Conservation (phyloP, 2,888 invertebrate genomes). For the Gisinianus flammeolus region DNA sequence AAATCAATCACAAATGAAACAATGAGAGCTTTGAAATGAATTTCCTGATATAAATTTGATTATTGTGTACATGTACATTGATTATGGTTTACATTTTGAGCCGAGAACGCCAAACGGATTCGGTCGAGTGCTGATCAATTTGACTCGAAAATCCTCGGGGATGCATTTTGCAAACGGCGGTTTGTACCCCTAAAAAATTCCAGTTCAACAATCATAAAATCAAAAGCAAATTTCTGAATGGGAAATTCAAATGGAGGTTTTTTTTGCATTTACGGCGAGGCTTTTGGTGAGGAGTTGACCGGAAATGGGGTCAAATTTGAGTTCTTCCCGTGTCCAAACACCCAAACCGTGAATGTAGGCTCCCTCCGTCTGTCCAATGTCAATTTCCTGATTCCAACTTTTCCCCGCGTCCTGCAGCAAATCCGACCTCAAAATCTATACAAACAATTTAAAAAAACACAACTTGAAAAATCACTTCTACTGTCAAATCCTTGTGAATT, state of each 20-base stretch:
- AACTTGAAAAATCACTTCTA: too few species aligned
- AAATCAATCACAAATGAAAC: background rate
- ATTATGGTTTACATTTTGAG: constrained; percentile 68
- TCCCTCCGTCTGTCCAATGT: constrained; percentile 63
- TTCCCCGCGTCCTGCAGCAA: constrained; percentile 59
- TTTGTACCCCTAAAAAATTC: constrained; percentile 53
- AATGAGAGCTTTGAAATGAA: background rate
- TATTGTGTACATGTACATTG: background rate
- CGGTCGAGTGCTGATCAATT: constrained; percentile 69
- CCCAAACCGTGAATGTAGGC: constrained; percentile 64
- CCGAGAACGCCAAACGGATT: constrained; percentile 74
- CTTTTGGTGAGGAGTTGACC: constrained; percentile 61
- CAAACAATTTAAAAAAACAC: too few species aligned
- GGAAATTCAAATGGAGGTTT: background rate
- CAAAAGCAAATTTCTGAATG: too few species aligned
- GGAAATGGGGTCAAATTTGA: constrained; percentile 61
- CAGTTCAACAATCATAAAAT: background rate
- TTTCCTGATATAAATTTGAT: background rate
- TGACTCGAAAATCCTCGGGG: constrained; percentile 63
- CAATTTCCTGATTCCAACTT: constrained; percentile 60
- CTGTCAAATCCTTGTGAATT: too few species aligned
- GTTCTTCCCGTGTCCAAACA: constrained; percentile 61
- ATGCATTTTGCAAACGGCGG: constrained; percentile 54
- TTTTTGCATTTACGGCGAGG: constrained; percentile 60
- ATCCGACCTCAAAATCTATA: constrained; percentile 56